Evolutionary conservation across 2,888 invertebrate species (phyloP).

Genomic region (Prosopocoilus inquinatus): DNA sequence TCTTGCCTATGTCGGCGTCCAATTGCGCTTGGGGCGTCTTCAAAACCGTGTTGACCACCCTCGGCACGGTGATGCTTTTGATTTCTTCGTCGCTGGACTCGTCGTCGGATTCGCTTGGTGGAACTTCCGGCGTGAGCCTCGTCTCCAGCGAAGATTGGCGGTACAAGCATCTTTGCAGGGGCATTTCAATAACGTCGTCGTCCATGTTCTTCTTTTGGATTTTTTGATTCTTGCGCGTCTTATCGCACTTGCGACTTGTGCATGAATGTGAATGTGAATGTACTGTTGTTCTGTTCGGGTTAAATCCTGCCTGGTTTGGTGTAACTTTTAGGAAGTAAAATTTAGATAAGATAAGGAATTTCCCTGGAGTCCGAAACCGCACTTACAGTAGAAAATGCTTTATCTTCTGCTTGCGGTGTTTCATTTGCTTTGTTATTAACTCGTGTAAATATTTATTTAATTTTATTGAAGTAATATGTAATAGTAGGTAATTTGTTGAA

Average conservation of each 20-base stretch:
- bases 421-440: too few species aligned
- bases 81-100: slow-evolving; percentile 22
- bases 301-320: neutral
- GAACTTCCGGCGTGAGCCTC: slow-evolving; percentile 34
- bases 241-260: neutral
- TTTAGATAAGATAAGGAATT: neutral
- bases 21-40: slow-evolving; percentile 16
- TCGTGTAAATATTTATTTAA: too few species aligned
- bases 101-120: slow-evolving; percentile 27
- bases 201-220: slow-evolving; percentile 23
- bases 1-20: neutral
- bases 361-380: neutral
- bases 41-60: slow-evolving; percentile 24
- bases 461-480: too few species aligned
- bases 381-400: neutral
- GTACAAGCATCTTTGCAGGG: slow-evolving; percentile 34
- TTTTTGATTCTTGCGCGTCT: neutral
- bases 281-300: too few species aligned
- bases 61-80: slow-evolving; percentile 22
- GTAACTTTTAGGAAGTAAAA: neutral
- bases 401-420: too few species aligned
- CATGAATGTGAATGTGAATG: too few species aligned
- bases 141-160: slow-evolving; percentile 42
- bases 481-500: too few species aligned
- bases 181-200: slow-evolving; percentile 35